These are phyloP conservation scores for Pogonomyrmex californicus DNA, from an alignment of 1,140 invertebrate genomes.

Conservation along the genomic window DNA sequence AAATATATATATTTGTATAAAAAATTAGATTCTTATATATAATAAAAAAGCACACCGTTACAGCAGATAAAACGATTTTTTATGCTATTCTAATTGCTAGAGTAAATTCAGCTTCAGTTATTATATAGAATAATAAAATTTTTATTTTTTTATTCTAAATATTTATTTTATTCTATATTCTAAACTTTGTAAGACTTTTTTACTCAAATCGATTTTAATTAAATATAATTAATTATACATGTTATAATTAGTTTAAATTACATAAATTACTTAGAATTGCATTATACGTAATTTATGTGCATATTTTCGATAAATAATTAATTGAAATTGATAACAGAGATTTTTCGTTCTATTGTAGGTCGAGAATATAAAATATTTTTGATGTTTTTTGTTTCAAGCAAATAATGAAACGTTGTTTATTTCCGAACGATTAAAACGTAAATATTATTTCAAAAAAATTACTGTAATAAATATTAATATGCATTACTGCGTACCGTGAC, in stretches of 20 bases:
- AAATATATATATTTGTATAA: not conserved
- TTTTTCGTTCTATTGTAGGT: not conserved
- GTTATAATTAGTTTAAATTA: not conserved
- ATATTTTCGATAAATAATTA: not conserved
- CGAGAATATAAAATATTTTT: not conserved
- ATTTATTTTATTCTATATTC: constrained; percentile 4
- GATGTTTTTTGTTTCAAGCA: not conserved
- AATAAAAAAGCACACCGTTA: not conserved
- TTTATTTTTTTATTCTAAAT: not conserved
- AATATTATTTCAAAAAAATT: not conserved
- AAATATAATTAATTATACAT: not conserved
- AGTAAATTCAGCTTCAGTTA: not conserved
- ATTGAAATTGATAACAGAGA: not conserved
- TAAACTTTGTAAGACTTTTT: not conserved
- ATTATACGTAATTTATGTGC: not conserved
- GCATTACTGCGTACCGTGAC: too few relatives aligned
- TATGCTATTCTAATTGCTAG: not conserved
- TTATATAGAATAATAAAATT: too few relatives aligned
- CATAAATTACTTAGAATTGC: not conserved
- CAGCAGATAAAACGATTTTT: not conserved
- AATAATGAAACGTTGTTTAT: not conserved
- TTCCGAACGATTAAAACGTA: not conserved
- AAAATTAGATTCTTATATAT: not conserved
- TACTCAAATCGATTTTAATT: not conserved
- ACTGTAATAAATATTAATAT: not conserved